Evolutionary conservation across 1,140 invertebrate genomes (phyloP).

Genomic region (Meloidogyne exigua): DNA sequence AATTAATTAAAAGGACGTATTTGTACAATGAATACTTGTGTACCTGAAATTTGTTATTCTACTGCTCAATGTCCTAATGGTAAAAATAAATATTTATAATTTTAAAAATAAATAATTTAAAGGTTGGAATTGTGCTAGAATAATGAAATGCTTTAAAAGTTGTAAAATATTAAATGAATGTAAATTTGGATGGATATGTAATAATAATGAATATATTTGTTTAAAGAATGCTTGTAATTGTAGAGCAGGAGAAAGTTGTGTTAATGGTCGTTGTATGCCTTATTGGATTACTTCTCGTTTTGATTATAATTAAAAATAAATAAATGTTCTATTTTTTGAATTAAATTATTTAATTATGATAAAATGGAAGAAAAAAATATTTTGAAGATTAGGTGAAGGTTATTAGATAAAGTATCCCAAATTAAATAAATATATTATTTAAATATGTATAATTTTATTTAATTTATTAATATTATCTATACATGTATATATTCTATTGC

Average conservation of each 20-base stretch:
- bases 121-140: background rate
- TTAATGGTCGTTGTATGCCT: background rate
- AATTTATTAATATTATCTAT: too few relatives aligned
- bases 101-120: background rate
- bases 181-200: background rate
- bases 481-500: too few relatives aligned
- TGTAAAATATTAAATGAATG: background rate
- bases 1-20: background rate
- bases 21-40: background rate
- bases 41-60: background rate
- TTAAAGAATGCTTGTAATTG: background rate
- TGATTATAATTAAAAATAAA: too few relatives aligned
- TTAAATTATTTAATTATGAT: too few relatives aligned
- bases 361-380: too few relatives aligned
- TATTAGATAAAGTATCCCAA: too few relatives aligned
- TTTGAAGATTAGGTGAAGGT: too few relatives aligned
- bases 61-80: background rate
- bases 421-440: too few relatives aligned
- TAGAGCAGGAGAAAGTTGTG: background rate
- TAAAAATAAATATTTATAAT: background rate
- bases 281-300: background rate
- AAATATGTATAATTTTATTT: too few relatives aligned
- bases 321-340: too few relatives aligned
- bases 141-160: background rate
- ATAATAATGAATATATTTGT: background rate